Evolutionary conservation across 2,888 invertebrate genomes (phyloP), one percentile per base, ranked within the genome.

Genomic region (Smittia aterrima): DNA sequence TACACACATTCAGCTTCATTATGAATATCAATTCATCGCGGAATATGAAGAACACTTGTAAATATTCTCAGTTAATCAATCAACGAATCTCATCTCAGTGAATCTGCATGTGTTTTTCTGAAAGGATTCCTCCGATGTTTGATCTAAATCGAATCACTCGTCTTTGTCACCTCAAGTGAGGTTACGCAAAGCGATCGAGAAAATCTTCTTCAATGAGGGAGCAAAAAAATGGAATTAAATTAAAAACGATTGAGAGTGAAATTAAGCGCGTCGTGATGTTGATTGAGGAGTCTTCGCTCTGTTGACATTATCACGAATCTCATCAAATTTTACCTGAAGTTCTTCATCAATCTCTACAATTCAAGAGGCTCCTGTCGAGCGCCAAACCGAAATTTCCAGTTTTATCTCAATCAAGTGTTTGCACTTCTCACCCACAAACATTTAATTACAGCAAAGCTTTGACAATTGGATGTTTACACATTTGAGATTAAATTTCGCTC

Each of bases 51-150:
- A 32, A 40, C 72, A 72, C 72, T 72, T 72, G 72, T 32, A 32
- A 24, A 27, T 13, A 58, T 72, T 72, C 72, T 40, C 72, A 72
- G 72, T 72, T 72, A 58, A 72, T 72, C 72, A 72, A 72, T 72
- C 72, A 72, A 32, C 16, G 18, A 58, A 47, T 3, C n/a, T 58
- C 22, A 58, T 58, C 9, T 58, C 22, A 58, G 9, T 1, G 18
- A 22, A 20, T 58, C 18, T 18, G 58, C 18, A 58, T 27, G 13
- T 25, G 27, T 64, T 22, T 58, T 53, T 27, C 11, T 27, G 64
- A 27, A 27, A 20, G 22, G 27, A 58, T 58, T 58, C 22, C 9
- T 58, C n/a, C 58, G n/a, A 47, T 2, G 32, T 47, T 58, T 22
- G 64, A 64, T 64, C 16, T 25, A 64, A 13, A 64, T 64, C 27